phyloP scores from a whole-genome alignment of 1,140 invertebrate genomes.

The Zaprionus inermis region DNA sequence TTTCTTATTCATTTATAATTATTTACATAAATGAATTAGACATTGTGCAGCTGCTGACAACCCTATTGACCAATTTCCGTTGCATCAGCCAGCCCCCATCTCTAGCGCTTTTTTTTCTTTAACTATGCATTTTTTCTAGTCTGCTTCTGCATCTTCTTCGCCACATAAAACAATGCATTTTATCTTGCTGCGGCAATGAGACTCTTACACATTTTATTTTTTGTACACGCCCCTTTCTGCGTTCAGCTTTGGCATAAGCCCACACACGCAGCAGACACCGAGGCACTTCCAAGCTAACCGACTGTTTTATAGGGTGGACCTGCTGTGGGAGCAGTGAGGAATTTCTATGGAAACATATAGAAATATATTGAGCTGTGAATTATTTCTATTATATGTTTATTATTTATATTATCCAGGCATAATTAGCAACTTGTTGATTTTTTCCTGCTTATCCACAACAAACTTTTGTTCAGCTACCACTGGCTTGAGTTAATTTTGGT shows the following conservation, averaged over 20 bases:
- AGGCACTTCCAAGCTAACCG: slow-evolving; percentile 44
- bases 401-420: no score
- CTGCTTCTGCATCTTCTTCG: slow-evolving; percentile 12
- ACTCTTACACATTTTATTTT: slow-evolving; percentile 78
- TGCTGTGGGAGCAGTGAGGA: no score
- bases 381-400: background rate
- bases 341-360: no score
- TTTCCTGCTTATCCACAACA: background rate
- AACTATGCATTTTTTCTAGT: slow-evolving; percentile 32
- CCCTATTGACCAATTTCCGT: slow-evolving; percentile 52
- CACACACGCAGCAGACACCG: slow-evolving; percentile 55
- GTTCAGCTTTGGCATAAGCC: slow-evolving; percentile 69
- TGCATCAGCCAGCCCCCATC: slow-evolving; percentile 48
- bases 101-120: slow-evolving; percentile 38
- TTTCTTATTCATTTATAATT: background rate
- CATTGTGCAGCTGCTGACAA: slow-evolving; percentile 35
- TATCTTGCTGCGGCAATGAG: slow-evolving; percentile 63
- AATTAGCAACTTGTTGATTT: no score
- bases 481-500: background rate
- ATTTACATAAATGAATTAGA: slow-evolving; percentile 13
- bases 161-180: slow-evolving; percentile 71
- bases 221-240: slow-evolving; percentile 34
- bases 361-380: no score
- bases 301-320: slow-evolving; percentile 52
- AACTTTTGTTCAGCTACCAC: background rate